Conservation (phyloP, 1,140 invertebrate species). For the Alviniconcha marisindica region DNA sequence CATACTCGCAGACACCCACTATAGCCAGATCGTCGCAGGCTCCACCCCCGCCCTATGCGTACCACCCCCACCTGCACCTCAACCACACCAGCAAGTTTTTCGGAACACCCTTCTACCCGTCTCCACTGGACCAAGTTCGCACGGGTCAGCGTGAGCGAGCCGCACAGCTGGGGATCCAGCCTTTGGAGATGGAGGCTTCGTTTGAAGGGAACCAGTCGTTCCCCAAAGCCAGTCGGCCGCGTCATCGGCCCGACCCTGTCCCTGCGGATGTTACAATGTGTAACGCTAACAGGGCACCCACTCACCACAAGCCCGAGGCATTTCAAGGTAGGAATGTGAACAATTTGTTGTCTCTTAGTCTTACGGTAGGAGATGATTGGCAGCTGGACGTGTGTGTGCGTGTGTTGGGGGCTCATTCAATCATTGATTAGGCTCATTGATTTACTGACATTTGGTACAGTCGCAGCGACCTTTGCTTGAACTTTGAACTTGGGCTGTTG, state of each 20-base stretch:
- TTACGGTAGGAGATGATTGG: no score
- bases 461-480: no score
- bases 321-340: conserved; percentile 10
- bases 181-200: conserved; percentile 55
- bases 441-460: no score
- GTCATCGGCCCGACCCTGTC: conserved; percentile 38
- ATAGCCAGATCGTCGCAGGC: background rate
- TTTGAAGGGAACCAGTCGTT: conserved; percentile 74
- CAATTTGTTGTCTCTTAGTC: no score
- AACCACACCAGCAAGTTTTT: conserved; percentile 45
- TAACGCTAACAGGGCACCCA: conserved; percentile 31
- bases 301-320: conserved; percentile 15
- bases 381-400: no score
- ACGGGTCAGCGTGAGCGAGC: conserved; percentile 60
- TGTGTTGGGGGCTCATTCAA: no score
- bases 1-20: background rate
- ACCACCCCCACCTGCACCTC: conserved; percentile 18
- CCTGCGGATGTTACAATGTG: conserved; percentile 35
- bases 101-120: conserved; percentile 65
- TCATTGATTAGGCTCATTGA: no score
- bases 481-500: no score
- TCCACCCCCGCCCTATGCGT: background rate
- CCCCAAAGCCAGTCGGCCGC: conserved; percentile 55
- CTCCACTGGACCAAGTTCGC: conserved; percentile 64
- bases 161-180: conserved; percentile 60